Evolutionary conservation across 2,113 vertebrate species (phyloP), one percentile per base, ranked within the genome.

Genomic region (Marmota flaviventris): DNA sequence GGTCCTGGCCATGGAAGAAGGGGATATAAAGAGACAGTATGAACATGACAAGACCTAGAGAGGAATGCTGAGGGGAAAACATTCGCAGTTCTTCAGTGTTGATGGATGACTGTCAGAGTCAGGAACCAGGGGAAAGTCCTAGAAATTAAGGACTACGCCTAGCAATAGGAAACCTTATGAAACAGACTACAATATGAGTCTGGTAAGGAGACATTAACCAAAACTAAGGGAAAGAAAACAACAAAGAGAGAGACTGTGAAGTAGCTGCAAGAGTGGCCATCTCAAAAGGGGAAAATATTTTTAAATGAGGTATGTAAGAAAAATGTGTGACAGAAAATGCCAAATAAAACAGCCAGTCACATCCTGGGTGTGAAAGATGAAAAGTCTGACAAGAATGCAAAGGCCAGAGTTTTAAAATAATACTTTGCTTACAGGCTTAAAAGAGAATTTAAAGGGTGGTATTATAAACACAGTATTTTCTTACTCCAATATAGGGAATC

Each of bases 281-380:
- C 63, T 91, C 63, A 77, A 61, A 94, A 73, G 9, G 39, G 37
- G 51, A 34, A 93, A 78, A 61, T 20, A 32, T 29, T 85, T 91
- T 61, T 70, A 77, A 95, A 87, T 91, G n/a, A 91, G 65, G 13
- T 51, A 75, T 22, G 11, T 82, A 45, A 70, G 73, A n/a, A 32
- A 88, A 72, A 65, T 10, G 4, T 42, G 4, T 88, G 73, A 39
- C 17, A 65, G 92, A 92, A 96, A 96, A 91, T 20, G 39, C 48
- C 67, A 70, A 94, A 87, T 39, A 83, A 61, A 29, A 24, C 1
- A 58, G 20, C 27, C 48, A 67, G 45, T 92, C 45, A 77, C 5
- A 37, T 53, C 61, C 67, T 85, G 48, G 73, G 53, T 72, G 24
- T 90, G 51, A 88, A 72, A 87, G 81, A 58, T 37, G 51, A 53